Base-by-base conservation (phyloP, 2,113 vertebrate species). In the Pionites leucogaster region DNA sequence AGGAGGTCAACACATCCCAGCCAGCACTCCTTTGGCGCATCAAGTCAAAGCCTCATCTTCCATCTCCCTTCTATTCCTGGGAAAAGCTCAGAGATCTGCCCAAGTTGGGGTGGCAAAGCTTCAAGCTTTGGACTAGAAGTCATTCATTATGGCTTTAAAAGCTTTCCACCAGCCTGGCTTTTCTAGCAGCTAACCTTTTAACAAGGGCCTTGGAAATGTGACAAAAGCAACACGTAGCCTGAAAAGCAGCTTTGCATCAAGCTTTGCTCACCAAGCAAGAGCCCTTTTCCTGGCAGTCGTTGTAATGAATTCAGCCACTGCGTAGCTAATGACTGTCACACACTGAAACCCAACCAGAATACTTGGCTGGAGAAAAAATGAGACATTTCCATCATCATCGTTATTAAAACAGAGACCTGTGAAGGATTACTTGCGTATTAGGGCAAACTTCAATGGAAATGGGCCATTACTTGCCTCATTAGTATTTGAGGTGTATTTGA, bases 401-500 rank as follows among this genome's bases (percentile, higher is more conserved):
- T 67, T 47, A 72, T 33, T 90, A 67, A 88, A 82, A 63, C 27
- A n/a, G 69, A 83, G 71, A 62, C 67, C 83, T 85, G 81, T 86
- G 87, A 89, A 76, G 79, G 64, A 82, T 95, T 93, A 62, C 62
- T 72, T 77, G 85, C 71, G 15, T 62, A 81, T 95, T 77, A 89
- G 7, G 50, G 78, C 59, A 71, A 90, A 65, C 60, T 71, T 82
- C 89, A 86, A 82, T 67, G 75, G 79, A 95, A 97, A 92, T 77
- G 63, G 92, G 60, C 83, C 42, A 27, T 96, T 91, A 69, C 80
- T 86, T 76, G 72, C 67, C 86, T 96, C 74, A 86, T 92, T 94
- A 95, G 90, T 91, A 93, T 91, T 96, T 94, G 68, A 86, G 72
- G 62, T 16, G 42, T 86, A 62, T 92, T 92, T 76, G 71, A 93